Conservation (phyloP, 2,797 vertebrate genomes). For the Caiman crocodilus region DNA sequence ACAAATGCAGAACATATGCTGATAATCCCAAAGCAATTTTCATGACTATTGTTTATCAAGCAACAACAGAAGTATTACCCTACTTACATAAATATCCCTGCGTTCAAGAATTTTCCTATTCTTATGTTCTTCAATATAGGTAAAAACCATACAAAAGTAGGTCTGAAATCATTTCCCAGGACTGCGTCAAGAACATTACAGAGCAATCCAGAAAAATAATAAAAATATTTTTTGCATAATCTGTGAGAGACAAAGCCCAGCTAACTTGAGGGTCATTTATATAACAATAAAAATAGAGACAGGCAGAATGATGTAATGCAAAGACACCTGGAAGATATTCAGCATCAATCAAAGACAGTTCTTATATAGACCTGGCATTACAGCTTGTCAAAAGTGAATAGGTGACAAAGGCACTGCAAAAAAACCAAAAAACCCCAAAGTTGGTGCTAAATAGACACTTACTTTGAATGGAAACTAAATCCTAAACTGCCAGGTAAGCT, state of each 20-base stretch:
- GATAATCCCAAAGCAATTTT: not conserved
- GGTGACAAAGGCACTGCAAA: conserved; percentile 71
- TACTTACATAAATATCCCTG: not conserved
- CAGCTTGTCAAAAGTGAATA: conserved; percentile 74
- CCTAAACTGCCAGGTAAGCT: not conserved
- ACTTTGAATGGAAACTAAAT: not conserved
- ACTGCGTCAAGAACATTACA: not conserved
- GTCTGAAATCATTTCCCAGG: not conserved
- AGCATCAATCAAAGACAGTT: conserved; percentile 64
- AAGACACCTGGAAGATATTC: conserved; percentile 16
- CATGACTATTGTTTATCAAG: not conserved
- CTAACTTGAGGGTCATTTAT: conserved; percentile 33
- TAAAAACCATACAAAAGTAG: not conserved
- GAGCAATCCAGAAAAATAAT: not conserved
- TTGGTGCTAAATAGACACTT: conserved; percentile 44
- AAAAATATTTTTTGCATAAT: not conserved
- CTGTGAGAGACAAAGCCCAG: not conserved
- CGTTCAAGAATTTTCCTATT: not conserved
- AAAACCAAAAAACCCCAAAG: conserved; percentile 53
- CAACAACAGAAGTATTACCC: not conserved
- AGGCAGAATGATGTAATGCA: not conserved
- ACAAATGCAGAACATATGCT: not conserved
- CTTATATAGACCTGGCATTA: conserved; percentile 68
- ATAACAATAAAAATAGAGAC: conserved; percentile 60
- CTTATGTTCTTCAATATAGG: not conserved